phyloP scores from a whole-genome alignment of 2,113 vertebrate species.

The Menidia beryllina region DNA sequence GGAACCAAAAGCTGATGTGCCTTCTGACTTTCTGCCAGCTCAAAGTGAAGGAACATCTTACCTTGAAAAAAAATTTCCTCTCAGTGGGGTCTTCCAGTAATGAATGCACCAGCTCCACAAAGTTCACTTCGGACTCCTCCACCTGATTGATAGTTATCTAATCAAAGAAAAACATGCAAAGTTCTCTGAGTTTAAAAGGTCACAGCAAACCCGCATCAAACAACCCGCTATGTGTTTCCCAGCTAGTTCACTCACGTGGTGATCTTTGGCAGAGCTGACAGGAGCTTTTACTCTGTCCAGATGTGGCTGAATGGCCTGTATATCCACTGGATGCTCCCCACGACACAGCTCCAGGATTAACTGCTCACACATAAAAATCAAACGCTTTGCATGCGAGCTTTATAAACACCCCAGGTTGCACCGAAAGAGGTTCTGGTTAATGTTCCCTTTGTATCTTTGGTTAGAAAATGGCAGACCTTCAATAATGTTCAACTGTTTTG shows the following conservation, averaged over 20 bases:
- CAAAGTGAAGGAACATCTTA: conserved; percentile 25
- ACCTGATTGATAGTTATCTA: conserved; percentile 75
- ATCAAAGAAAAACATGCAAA: background rate
- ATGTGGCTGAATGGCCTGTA: conserved; percentile 76
- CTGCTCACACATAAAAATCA: conserved; percentile 40
- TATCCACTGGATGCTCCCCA: conserved; percentile 68
- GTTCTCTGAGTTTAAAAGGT: background rate
- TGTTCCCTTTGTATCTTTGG: too few species aligned
- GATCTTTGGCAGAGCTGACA: conserved; percentile 70
- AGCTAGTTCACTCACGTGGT: conserved; percentile 53
- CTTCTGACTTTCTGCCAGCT: background rate
- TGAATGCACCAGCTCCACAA: conserved; percentile 79
- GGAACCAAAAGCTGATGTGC: background rate
- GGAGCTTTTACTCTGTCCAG: conserved; percentile 79
- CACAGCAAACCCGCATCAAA: background rate
- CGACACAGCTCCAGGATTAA: conserved; percentile 80
- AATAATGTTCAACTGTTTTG: background rate
- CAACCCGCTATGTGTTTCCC: background rate
- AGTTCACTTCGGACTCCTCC: conserved; percentile 78
- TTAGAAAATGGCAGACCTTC: too few species aligned
- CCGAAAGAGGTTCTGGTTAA: too few species aligned
- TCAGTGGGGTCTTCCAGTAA: conserved; percentile 73
- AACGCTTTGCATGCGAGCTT: background rate
- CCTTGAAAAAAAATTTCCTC: conserved; percentile 76
- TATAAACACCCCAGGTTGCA: background rate